Conservation (phyloP, 2,113 vertebrate genomes). For the Eptatretus burgeri region DNA sequence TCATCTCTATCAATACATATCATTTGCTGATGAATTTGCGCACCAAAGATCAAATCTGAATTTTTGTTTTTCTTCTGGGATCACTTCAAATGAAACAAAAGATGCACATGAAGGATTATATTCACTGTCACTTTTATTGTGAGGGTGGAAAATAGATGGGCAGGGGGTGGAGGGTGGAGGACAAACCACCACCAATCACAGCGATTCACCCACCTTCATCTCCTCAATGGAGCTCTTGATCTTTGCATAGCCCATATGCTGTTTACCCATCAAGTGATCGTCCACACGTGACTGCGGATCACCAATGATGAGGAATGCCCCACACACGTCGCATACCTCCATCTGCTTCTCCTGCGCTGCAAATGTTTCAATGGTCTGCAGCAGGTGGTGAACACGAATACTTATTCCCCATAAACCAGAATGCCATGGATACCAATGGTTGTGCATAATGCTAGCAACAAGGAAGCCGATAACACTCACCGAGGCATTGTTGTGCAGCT, state of each 20-base stretch:
- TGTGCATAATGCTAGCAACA: not conserved
- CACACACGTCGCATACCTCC: slow-evolving; percentile 98
- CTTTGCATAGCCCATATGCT: slow-evolving; percentile 98
- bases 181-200: not conserved
- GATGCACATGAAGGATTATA: not conserved
- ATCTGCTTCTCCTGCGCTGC: slow-evolving; percentile 97
- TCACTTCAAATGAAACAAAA: not conserved
- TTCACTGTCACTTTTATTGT: not conserved
- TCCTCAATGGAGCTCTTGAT: slow-evolving; percentile 97
- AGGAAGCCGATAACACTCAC: slow-evolving; percentile 25
- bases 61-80: not conserved
- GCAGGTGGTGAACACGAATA: not conserved
- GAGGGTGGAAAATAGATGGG: not conserved
- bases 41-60: not conserved
- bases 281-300: slow-evolving; percentile 90
- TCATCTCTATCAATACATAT: too few species aligned
- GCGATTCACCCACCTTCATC: slow-evolving; percentile 40
- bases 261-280: slow-evolving; percentile 96
- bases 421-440: too few species aligned
- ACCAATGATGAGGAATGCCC: slow-evolving; percentile 87
- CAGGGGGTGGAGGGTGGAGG: too few species aligned
- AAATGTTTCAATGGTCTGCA: slow-evolving; percentile 87
- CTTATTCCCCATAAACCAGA: too few species aligned
- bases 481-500: slow-evolving; percentile 60
- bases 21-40: not conserved